These are phyloP conservation scores for Rhynchophorus ferrugineus DNA, from an alignment of 1,140 invertebrate species.

Conservation along the genomic window DNA sequence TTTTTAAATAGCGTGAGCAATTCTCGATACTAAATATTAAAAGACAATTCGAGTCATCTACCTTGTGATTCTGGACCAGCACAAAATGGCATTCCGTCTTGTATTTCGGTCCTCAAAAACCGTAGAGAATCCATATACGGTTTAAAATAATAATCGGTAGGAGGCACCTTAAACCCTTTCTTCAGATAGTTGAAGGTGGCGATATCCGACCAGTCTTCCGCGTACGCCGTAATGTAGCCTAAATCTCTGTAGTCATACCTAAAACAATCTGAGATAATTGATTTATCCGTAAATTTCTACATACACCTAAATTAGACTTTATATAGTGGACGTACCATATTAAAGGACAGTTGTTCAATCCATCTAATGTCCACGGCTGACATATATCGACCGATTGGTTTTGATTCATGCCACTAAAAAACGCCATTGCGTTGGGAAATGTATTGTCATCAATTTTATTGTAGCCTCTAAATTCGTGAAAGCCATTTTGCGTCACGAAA, in stretches of 20 bases:
- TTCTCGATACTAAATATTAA: too few species aligned
- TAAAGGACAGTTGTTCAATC: conserved; percentile 52
- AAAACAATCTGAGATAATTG: too few species aligned
- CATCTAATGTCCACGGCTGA: conserved; percentile 42
- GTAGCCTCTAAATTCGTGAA: conserved; percentile 52
- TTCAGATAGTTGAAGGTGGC: conserved; percentile 60
- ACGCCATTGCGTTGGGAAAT: conserved; percentile 73
- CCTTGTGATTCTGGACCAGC: conserved; percentile 43
- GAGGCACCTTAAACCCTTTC: conserved; percentile 55
- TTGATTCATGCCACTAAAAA: conserved; percentile 58
- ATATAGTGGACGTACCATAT: conserved; percentile 53
- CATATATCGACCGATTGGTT: conserved; percentile 46
- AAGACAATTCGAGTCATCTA: too few species aligned
- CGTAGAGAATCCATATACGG: conserved; percentile 58
- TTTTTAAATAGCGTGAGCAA: too few species aligned
- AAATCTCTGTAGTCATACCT: conserved; percentile 46
- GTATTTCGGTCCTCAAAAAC: conserved; percentile 40
- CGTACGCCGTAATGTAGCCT: conserved; percentile 58
- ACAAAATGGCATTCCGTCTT: conserved; percentile 45
- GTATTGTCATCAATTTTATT: conserved; percentile 72
- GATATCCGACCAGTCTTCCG: conserved; percentile 54
- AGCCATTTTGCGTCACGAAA: conserved; percentile 49
- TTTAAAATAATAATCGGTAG: conserved; percentile 69
- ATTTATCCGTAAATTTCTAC: too few species aligned
- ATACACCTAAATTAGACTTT: too few species aligned